Evolutionary conservation across 2,888 invertebrate species (phyloP).

Genomic region (Caenorhabditis macrosperma): DNA sequence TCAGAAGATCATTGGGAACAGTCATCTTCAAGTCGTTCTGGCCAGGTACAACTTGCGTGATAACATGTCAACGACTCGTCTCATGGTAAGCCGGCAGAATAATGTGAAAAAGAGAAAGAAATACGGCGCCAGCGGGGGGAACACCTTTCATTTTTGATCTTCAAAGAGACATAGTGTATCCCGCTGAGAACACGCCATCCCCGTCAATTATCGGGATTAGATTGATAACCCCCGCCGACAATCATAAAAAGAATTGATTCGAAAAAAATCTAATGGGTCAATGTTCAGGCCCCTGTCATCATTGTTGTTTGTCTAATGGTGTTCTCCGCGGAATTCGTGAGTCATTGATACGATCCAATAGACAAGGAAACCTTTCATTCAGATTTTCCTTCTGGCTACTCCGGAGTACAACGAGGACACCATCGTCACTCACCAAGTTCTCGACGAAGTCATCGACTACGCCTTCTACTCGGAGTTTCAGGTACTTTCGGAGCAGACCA

Average conservation of each 20-base stretch:
- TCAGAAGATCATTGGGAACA: constrained; percentile 44
- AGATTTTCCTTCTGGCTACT: constrained; percentile 37
- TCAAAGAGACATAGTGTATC: constrained; percentile 16
- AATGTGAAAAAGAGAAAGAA: neutral
- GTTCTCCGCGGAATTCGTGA: constrained; percentile 44
- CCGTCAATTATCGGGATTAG: constrained; percentile 38
- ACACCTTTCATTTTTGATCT: constrained; percentile 47
- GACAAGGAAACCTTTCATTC: no score
- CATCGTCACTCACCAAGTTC: constrained; percentile 43
- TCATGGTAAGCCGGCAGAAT: constrained; percentile 53
- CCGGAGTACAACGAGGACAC: constrained; percentile 50
- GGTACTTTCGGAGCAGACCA: constrained; percentile 11
- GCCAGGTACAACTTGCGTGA: constrained; percentile 47
- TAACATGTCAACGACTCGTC: constrained; percentile 55
- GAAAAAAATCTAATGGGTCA: constrained; percentile 37
- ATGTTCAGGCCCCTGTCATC: constrained; percentile 54
- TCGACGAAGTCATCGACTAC: constrained; percentile 49
- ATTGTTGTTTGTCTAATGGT: constrained; percentile 31
- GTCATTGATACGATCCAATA: constrained; percentile 5
- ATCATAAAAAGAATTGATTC: neutral
- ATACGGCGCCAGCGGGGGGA: constrained; percentile 10
- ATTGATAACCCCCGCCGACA: constrained; percentile 24
- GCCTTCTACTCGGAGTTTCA: constrained; percentile 45
- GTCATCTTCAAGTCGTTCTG: constrained; percentile 54
- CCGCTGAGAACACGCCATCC: constrained; percentile 10